Percentiles rank a stretch among this genome's conserved stretches.
Evolutionary conservation across 2,888 invertebrate genomes (phyloP).

Genomic region (Eilema griseolum): DNA sequence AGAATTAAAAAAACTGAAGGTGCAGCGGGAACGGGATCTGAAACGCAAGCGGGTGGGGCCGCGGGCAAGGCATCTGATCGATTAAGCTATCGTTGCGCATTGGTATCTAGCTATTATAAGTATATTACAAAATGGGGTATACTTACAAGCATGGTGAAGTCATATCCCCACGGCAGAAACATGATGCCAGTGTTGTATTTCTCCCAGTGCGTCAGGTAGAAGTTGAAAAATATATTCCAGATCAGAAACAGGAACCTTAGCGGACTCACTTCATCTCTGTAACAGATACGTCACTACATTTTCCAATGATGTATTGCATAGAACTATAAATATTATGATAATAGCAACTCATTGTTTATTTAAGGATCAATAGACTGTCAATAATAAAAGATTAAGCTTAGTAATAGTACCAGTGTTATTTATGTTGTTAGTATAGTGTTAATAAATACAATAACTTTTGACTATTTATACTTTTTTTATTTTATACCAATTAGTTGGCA

Average conservation of each 20-base stretch:
- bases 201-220: slow-evolving; percentile 99
- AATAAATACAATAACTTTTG: neutral
- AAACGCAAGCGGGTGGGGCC: too few species aligned
- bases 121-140: neutral
- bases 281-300: slow-evolving; percentile 28
- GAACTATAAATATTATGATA: neutral
- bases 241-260: slow-evolving; percentile 95
- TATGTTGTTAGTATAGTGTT: neutral
- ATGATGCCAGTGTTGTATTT: slow-evolving; percentile 99
- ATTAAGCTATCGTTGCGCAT: too few species aligned
- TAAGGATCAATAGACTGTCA: neutral
- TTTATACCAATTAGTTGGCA: too few species aligned
- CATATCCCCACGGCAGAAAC: slow-evolving; percentile 99
- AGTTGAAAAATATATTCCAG: slow-evolving; percentile 97
- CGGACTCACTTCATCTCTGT: slow-evolving; percentile 91
- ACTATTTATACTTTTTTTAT: too few species aligned
- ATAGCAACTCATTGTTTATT: neutral
- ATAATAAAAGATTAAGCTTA: neutral
- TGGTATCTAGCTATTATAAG: neutral
- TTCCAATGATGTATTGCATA: neutral
- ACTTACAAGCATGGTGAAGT: slow-evolving; percentile 97
- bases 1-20: too few species aligned
- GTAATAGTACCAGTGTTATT: neutral
- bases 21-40: too few species aligned
- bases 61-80: too few species aligned